These are phyloP conservation scores for Microtus oregoni DNA, from an alignment of 2,113 vertebrate genomes.

Conservation along the genomic window DNA sequence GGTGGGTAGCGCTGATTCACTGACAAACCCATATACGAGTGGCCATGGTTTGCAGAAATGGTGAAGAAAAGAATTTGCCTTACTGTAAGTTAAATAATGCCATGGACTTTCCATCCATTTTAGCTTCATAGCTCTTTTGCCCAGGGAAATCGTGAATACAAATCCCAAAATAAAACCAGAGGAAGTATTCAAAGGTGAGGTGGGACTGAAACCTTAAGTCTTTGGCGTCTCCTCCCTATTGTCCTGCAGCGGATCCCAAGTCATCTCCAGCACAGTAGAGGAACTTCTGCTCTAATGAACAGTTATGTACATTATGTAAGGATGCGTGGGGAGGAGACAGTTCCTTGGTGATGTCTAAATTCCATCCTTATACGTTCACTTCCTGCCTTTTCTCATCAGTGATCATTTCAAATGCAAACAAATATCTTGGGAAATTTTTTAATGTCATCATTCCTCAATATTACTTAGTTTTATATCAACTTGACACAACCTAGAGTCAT, in stretches of 20 bases:
- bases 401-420: conserved; percentile 68
- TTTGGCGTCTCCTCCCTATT: neutral
- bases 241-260: neutral
- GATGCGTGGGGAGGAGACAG: neutral
- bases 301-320: neutral
- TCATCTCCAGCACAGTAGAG: neutral
- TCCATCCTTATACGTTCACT: neutral
- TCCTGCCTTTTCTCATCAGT: neutral
- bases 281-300: neutral
- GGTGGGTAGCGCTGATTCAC: neutral
- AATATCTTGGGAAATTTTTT: conserved; percentile 20
- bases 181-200: neutral
- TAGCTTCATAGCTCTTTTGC: conserved; percentile 7
- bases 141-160: neutral
- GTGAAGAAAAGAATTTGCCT: neutral
- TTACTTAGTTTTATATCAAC: neutral
- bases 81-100: neutral
- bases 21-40: conserved; percentile 54
- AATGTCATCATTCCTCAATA: neutral
- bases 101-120: neutral
- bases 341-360: neutral
- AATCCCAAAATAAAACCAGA: neutral
- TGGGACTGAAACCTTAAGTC: neutral
- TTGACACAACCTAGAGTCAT: no score
- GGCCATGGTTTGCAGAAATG: conserved; percentile 58